These are phyloP conservation scores for Rissa tridactyla DNA, from an alignment of 2,113 vertebrate genomes.

Conservation along the genomic window DNA sequence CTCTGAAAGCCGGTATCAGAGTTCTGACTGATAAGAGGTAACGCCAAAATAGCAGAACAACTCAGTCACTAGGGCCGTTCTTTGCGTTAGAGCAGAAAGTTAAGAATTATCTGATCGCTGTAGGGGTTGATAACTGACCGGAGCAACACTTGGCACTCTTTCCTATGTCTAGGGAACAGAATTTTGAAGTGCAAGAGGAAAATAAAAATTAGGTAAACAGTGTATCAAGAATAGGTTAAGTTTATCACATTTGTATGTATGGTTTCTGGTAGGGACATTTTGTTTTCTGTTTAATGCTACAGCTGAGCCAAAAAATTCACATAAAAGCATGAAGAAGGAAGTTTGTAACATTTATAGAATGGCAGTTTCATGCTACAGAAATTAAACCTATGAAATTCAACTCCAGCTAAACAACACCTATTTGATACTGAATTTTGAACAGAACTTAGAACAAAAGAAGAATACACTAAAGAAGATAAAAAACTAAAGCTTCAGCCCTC, in stretches of 20 bases:
- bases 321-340: background rate
- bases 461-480: background rate
- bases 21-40: fast-evolving
- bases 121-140: background rate
- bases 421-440: background rate
- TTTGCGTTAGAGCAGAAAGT: background rate
- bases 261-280: background rate
- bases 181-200: background rate
- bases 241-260: background rate
- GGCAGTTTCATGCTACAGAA: background rate
- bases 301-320: background rate
- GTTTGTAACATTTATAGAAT: background rate
- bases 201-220: background rate
- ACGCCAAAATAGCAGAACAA: background rate
- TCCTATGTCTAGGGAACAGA: background rate
- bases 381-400: background rate
- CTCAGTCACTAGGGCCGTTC: background rate
- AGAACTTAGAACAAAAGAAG: background rate
- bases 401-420: background rate
- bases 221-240: background rate
- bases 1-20: background rate
- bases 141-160: background rate
- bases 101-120: background rate
- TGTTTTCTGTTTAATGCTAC: background rate
- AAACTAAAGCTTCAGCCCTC: background rate